A percentile compares a stretch with the other conserved stretches of the same genome.
Conservation (phyloP, 2,797 vertebrate species). For the Pterois miles region DNA sequence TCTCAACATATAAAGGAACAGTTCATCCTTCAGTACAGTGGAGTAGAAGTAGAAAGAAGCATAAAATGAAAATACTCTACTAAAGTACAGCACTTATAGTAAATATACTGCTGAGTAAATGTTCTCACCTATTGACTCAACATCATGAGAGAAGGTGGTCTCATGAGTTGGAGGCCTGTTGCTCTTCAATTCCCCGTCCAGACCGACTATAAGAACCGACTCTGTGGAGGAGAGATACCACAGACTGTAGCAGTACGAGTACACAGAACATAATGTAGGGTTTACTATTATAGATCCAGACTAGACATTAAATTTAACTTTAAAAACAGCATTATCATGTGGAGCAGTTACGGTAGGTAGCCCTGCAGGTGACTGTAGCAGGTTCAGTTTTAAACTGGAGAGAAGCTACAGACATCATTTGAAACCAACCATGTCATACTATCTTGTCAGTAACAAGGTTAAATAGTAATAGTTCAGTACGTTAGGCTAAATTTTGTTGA, state of each 20-base stretch:
- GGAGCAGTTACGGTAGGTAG: too few relatives aligned
- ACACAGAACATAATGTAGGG: background rate
- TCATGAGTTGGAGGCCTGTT: conserved; percentile 66
- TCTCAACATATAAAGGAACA: background rate
- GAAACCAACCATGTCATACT: too few relatives aligned
- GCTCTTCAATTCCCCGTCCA: conserved; percentile 79
- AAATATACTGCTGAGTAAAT: background rate
- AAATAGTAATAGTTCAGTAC: too few relatives aligned
- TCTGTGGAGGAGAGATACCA: conserved; percentile 61
- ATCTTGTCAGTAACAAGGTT: too few relatives aligned
- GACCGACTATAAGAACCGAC: conserved; percentile 83
- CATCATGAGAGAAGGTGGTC: conserved; percentile 78
- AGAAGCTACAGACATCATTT: too few relatives aligned
- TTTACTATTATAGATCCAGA: background rate
- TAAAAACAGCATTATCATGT: too few relatives aligned
- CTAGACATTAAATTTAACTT: too few relatives aligned
- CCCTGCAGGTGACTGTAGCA: too few relatives aligned
- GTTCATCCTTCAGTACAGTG: background rate
- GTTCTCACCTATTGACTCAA: conserved; percentile 88
- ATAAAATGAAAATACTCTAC: background rate
- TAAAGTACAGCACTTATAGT: background rate
- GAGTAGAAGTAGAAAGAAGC: background rate
- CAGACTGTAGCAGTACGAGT: background rate
- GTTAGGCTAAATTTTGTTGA: too few relatives aligned
- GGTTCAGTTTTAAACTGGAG: too few relatives aligned